Base-by-base conservation (phyloP, 2,797 vertebrate species). In the Cyclura pinguis region DNA sequence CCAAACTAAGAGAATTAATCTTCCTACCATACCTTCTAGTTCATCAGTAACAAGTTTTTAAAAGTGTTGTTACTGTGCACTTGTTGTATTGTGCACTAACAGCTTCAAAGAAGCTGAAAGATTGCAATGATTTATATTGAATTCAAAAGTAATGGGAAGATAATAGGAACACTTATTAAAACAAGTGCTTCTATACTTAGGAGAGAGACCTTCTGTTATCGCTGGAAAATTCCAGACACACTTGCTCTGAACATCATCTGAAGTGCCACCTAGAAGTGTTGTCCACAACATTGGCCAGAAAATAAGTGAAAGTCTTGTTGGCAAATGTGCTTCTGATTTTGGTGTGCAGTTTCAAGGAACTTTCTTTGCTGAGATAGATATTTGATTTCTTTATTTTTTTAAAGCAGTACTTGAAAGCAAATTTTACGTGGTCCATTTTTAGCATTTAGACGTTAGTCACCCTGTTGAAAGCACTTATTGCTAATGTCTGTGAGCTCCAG, bases 141-240 rank as follows among this genome's bases (percentile, higher is more conserved):
- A 92, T 94, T 95, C 87, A 80, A 95, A 14, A 84, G 90, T 90
- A 96, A 93, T 89, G 72, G 89, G 89, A 93, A 95, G 96, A 96
- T 96, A 96, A 96, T 94, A 92, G 59, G 78, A 88, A 89, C 94
- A 95, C 96, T 97, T 96, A 95, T 94, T 96, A 94, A 95, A 95
- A 93, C 91, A 96, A 96, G 96, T 97, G 96, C 38, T 96, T 95
- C 96, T 96, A 96, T 95, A 97, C 96, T 96, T 97, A 97, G 96
- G 94, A 95, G 90, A 95, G 90, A 93, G 91, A 89, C 85, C 74
- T 73, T 93, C 0, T 91, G 94, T 96, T 96, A 96, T 97, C 97
- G 93, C 73, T 95, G 94, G 95, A 97, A 96, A 96, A 97, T 94
- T 95, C 96, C 94, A 94, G 94, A 89, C 94, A 69, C 93, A 92